Conservation (phyloP, 2,113 vertebrate genomes). For the Eubucco bourcierii region DNA sequence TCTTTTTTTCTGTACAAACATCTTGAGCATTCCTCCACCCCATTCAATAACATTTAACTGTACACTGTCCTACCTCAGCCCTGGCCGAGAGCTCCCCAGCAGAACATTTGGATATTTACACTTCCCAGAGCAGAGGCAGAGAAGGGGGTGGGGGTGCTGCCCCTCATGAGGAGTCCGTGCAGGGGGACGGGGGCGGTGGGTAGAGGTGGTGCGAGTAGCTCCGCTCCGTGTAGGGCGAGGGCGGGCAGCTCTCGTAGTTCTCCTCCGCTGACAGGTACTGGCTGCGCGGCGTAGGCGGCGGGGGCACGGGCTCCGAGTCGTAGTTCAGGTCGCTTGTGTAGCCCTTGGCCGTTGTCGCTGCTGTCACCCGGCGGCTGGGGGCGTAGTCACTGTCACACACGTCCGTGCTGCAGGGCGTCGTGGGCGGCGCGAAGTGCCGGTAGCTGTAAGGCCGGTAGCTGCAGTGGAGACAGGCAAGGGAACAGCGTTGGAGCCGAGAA, state of each 20-base stretch:
- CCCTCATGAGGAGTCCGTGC: slow-evolving; percentile 96
- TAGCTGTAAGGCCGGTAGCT: slow-evolving; percentile 95
- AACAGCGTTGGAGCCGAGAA: not conserved
- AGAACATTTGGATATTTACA: slow-evolving; percentile 85
- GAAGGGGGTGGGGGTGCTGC: slow-evolving; percentile 64
- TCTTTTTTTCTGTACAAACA: slow-evolving; percentile 92
- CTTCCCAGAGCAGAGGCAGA: slow-evolving; percentile 41
- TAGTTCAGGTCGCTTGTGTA: slow-evolving; percentile 97
- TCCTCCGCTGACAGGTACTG: slow-evolving; percentile 97
- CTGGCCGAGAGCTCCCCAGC: slow-evolving; percentile 68
- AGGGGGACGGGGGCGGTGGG: slow-evolving; percentile 92
- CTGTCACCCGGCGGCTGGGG: slow-evolving; percentile 82
- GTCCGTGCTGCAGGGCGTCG: slow-evolving; percentile 97
- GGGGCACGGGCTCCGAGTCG: slow-evolving; percentile 95
- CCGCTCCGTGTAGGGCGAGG: slow-evolving; percentile 93
- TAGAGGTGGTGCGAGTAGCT: slow-evolving; percentile 97
- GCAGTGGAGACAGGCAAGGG: not conserved
- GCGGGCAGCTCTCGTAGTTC: slow-evolving; percentile 97
- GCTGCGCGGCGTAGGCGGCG: slow-evolving; percentile 92
- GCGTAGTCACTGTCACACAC: slow-evolving; percentile 97
- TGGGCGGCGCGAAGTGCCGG: slow-evolving; percentile 94
- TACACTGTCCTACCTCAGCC: slow-evolving; percentile 71
- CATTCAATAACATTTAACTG: slow-evolving; percentile 74
- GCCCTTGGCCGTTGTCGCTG: slow-evolving; percentile 77
- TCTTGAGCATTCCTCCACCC: slow-evolving; percentile 72